These are phyloP conservation scores for Zaprionus davidi DNA, from an alignment of 1,140 invertebrate genomes.

Conservation along the genomic window DNA sequence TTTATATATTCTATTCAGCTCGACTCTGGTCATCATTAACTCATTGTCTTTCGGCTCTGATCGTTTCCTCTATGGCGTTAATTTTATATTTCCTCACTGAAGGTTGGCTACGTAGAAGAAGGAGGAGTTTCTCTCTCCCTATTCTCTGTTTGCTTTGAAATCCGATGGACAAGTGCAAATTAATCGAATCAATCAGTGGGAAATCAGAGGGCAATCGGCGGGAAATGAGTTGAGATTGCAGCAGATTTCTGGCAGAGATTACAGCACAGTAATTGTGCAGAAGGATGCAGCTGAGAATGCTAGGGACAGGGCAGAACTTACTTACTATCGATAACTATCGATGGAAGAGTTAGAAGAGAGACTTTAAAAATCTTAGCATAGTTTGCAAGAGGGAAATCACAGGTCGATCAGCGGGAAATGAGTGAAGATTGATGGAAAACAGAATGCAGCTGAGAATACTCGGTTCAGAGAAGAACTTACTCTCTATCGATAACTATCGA, in stretches of 20 bases:
- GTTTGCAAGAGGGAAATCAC: background rate
- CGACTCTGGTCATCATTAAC: slow-evolving; percentile 53
- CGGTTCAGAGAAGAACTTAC: background rate
- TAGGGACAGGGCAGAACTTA: background rate
- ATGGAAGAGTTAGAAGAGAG: background rate
- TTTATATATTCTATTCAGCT: slow-evolving; percentile 21
- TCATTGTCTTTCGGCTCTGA: slow-evolving; percentile 65
- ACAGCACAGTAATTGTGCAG: slow-evolving; percentile 1
- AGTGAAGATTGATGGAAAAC: too few species aligned
- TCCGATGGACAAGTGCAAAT: slow-evolving; percentile 16
- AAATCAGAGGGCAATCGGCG: slow-evolving; percentile 17
- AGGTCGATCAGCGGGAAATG: too few species aligned
- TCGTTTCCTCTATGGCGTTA: slow-evolving; percentile 71
- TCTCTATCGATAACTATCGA: background rate
- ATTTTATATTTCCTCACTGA: slow-evolving; percentile 70
- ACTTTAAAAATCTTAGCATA: background rate
- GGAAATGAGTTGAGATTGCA: background rate
- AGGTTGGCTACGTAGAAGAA: slow-evolving; percentile 18
- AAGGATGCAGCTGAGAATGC: background rate
- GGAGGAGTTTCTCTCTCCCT: background rate
- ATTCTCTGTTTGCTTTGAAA: slow-evolving; percentile 34
- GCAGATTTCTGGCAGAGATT: slow-evolving; percentile 28
- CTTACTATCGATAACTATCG: background rate
- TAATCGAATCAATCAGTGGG: slow-evolving; percentile 13
- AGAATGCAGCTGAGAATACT: background rate